phyloP scores from a whole-genome alignment of 2,797 vertebrate species.

The Helarctos malayanus region DNA sequence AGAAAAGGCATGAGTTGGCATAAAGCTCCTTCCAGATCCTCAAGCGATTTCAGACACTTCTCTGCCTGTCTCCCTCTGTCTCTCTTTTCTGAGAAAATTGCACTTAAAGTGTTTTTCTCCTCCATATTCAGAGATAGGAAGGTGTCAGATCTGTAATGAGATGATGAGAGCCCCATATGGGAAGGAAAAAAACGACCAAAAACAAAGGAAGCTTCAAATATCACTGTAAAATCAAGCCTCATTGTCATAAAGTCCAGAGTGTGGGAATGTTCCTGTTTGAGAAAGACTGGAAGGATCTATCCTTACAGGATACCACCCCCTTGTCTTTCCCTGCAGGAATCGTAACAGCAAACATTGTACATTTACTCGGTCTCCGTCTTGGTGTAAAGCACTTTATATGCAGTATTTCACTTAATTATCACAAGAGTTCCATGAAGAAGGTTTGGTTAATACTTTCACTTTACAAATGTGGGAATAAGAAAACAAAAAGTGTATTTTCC shows the following conservation, averaged over 20 bases:
- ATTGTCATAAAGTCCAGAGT: not conserved
- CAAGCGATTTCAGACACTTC: not conserved
- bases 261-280: not conserved
- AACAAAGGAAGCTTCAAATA: not conserved
- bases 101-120: not conserved
- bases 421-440: not conserved
- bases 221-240: not conserved
- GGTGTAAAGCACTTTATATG: not conserved
- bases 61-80: not conserved
- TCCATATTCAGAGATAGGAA: constrained; percentile 32
- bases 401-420: not conserved
- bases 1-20: not conserved
- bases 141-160: not conserved
- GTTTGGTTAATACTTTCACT: not conserved
- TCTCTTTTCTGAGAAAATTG: constrained; percentile 12
- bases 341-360: not conserved
- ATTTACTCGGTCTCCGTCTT: not conserved
- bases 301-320: too few species aligned
- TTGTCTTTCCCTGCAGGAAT: not conserved
- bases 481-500: not conserved
- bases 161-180: not conserved
- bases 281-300: not conserved
- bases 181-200: not conserved
- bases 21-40: not conserved
- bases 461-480: not conserved